These are phyloP conservation scores for Lates japonicus DNA, from an alignment of 2,797 vertebrate species.

Conservation along the genomic window DNA sequence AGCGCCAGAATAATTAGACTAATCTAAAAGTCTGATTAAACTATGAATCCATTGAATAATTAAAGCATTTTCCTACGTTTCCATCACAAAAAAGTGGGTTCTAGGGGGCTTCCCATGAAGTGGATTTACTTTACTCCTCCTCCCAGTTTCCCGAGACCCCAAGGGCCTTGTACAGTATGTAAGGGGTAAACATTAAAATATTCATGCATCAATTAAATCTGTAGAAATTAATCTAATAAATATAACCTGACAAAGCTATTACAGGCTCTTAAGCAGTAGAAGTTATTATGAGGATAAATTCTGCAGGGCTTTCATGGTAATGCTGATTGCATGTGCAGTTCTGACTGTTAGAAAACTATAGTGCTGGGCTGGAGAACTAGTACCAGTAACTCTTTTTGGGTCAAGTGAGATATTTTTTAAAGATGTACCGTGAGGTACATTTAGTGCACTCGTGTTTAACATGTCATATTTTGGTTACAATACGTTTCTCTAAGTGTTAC, in stretches of 20 bases:
- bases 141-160: conserved; percentile 48
- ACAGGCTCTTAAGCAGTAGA: conserved; percentile 68
- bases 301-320: conserved; percentile 64
- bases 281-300: conserved; percentile 81
- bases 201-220: conserved; percentile 88
- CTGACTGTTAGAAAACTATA: conserved; percentile 39
- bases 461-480: background rate
- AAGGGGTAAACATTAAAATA: conserved; percentile 85
- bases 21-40: conserved; percentile 75
- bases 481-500: background rate
- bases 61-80: conserved; percentile 69
- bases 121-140: conserved; percentile 65
- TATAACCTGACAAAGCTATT: conserved; percentile 82
- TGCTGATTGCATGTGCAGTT: conserved; percentile 49
- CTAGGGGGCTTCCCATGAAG: conserved; percentile 56
- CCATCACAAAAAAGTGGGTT: conserved; percentile 61
- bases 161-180: conserved; percentile 67
- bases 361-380: conserved; percentile 17
- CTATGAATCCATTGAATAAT: conserved; percentile 78
- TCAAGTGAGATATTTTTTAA: background rate
- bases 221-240: conserved; percentile 88
- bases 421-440: background rate
- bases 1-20: conserved; percentile 64
- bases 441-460: background rate
- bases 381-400: background rate